Evolutionary conservation across 2,888 invertebrate genomes (phyloP).

Genomic region (Mimas tiliae): DNA sequence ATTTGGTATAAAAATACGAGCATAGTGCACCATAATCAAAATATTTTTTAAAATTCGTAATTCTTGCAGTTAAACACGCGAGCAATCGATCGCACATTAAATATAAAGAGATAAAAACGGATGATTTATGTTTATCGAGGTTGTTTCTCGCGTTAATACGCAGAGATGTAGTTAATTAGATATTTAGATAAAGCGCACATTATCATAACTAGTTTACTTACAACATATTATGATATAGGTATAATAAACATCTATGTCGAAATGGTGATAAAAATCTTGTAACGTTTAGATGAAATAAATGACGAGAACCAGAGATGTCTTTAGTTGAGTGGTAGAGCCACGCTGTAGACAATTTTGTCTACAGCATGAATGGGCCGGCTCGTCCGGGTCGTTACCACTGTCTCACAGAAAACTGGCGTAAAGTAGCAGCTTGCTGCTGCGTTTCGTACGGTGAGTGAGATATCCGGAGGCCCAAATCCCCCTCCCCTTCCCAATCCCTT

Average conservation of each 20-base stretch:
- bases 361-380: too few relatives aligned
- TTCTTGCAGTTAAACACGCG: not conserved
- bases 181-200: slow-evolving; percentile 14
- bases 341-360: too few relatives aligned
- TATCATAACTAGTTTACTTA: slow-evolving; percentile 6
- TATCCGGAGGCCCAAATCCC: too few relatives aligned
- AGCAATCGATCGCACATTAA: not conserved
- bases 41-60: not conserved
- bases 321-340: not conserved
- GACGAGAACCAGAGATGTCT: not conserved
- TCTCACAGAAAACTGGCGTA: too few relatives aligned
- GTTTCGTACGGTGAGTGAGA: too few relatives aligned
- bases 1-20: too few relatives aligned
- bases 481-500: too few relatives aligned
- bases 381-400: too few relatives aligned
- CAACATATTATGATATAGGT: slow-evolving; percentile 16
- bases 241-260: slow-evolving; percentile 22
- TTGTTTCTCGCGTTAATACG: slow-evolving; percentile 25
- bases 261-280: slow-evolving; percentile 7
- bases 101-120: slow-evolving; percentile 32
- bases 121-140: slow-evolving; percentile 37
- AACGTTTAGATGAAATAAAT: not conserved
- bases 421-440: too few relatives aligned
- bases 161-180: not conserved
- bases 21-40: not conserved